These are phyloP conservation scores for Poliocrania exsul DNA, from an alignment of 2,797 vertebrate species.

Conservation along the genomic window DNA sequence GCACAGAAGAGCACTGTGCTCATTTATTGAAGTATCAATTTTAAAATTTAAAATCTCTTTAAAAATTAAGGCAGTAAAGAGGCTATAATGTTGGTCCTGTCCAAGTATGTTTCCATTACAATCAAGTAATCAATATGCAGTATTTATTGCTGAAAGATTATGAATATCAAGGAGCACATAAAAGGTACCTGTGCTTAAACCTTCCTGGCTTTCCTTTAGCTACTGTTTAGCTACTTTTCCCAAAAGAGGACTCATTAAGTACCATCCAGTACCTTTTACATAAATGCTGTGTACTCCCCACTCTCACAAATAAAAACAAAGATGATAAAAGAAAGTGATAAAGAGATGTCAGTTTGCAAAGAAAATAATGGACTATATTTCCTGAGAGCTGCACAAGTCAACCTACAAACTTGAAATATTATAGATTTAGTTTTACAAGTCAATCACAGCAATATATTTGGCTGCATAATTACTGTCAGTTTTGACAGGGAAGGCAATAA, in stretches of 20 bases:
- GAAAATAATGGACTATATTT: slow-evolving; percentile 36
- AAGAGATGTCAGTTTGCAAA: slow-evolving; percentile 34
- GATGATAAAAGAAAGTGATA: slow-evolving; percentile 28
- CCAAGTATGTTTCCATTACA: slow-evolving; percentile 64
- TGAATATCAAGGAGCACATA: slow-evolving; percentile 29
- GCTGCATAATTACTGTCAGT: slow-evolving; percentile 56
- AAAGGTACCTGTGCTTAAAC: slow-evolving; percentile 10
- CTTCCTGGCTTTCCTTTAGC: slow-evolving; percentile 15
- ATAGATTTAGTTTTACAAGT: slow-evolving; percentile 55
- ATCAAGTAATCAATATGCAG: slow-evolving; percentile 77
- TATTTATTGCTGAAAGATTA: slow-evolving; percentile 67
- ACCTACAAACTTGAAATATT: slow-evolving; percentile 53
- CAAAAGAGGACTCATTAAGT: slow-evolving; percentile 13
- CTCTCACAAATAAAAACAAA: slow-evolving; percentile 46
- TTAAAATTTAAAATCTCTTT: slow-evolving; percentile 74
- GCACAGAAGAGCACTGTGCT: slow-evolving; percentile 14
- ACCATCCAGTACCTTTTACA: neutral
- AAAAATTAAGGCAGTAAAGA: slow-evolving; percentile 75
- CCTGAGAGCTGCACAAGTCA: slow-evolving; percentile 28
- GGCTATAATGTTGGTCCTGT: slow-evolving; percentile 43
- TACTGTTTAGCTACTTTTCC: slow-evolving; percentile 33
- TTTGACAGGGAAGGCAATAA: slow-evolving; percentile 45
- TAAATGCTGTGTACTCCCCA: neutral
- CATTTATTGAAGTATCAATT: slow-evolving; percentile 40
- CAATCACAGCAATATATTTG: slow-evolving; percentile 61